Base-by-base conservation (phyloP, 2,888 invertebrate genomes). In the Eupeodes latifasciatus region DNA sequence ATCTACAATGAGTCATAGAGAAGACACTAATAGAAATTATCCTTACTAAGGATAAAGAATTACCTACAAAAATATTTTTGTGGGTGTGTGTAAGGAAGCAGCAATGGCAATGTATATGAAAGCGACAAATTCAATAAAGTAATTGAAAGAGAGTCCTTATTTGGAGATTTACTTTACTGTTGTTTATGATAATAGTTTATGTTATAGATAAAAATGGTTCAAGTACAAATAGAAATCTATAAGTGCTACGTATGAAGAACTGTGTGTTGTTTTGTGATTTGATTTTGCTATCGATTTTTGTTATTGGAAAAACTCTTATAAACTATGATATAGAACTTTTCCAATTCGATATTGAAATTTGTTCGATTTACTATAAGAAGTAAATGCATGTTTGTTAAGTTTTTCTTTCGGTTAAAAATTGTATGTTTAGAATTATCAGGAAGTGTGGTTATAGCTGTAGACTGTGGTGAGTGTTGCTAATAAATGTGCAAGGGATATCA, bases 111-210 rank as follows among this genome's bases (percentile, higher is more conserved):
- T 7, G 6, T 40, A 55, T 16, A 55, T 34, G 36, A 10, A 55
- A 40, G 59, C 40, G 4, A 69, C 62, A 57, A 76, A 85, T 85
- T 81, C 53, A 81, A 77, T 77, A 72, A 72, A 77, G 72, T 77
- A 61, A 72, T 51, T 77, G 59, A 81, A 77, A 81, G 62, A 81
- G 57, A 62, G 75, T 69, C 47, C 75, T 71, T 57, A 64, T n/a
- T 71, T 27, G 12, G 27, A 66, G 71, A 71, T 71, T 71, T 76
- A 76, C n/a, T 77, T 27, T 55, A 53, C 27, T 71, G 71, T 75
- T 80, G 80, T 80, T 85, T 85, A 85, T 76, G 62, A 49, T 27
- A 72, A 47, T 57, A 16, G 16, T 61, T 75, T 61, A 53, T 34
- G 66, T 47, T 51, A 36, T 12, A 16, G 27, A 51, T 27, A 19